Evolutionary conservation across 1,140 invertebrate species (phyloP).

Genomic region (Pantala flavescens): DNA sequence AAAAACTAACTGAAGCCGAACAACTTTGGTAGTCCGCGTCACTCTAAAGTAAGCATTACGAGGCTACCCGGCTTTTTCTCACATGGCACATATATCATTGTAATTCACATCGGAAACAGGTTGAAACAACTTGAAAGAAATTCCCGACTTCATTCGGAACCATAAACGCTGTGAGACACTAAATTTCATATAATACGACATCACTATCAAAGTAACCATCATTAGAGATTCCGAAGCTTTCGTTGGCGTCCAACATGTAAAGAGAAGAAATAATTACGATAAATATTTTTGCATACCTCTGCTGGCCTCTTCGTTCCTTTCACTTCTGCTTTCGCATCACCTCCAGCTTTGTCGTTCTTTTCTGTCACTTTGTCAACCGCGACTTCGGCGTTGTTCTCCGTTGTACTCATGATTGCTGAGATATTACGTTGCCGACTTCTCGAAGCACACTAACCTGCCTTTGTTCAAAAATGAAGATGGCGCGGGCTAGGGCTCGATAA

Average conservation of each 20-base stretch:
- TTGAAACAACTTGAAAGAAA: neutral
- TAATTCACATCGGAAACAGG: neutral
- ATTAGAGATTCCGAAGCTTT: constrained; percentile 1
- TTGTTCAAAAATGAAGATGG: constrained; percentile 75
- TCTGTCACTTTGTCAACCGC: constrained; percentile 66
- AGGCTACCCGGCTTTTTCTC: constrained; percentile 20
- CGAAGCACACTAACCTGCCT: constrained; percentile 36
- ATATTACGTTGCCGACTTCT: constrained; percentile 23
- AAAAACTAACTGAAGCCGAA: neutral
- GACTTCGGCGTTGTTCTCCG: constrained; percentile 70
- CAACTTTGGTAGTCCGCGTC: neutral
- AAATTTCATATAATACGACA: too few species aligned
- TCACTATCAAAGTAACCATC: neutral
- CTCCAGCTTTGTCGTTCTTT: constrained; percentile 53
- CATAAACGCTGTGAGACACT: too few species aligned
- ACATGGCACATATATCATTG: constrained; percentile 15
- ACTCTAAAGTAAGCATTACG: neutral
- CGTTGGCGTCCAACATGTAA: constrained; percentile 16
- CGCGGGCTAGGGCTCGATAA: constrained; percentile 51
- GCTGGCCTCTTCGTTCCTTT: constrained; percentile 78
- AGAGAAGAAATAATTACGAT: constrained; percentile 14
- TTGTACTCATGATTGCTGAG: constrained; percentile 61
- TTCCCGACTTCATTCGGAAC: too few species aligned
- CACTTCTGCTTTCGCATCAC: constrained; percentile 64
- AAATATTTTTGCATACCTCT: constrained; percentile 54